phyloP scores from a whole-genome alignment of 2,113 vertebrate genomes.

The Eira barbara region DNA sequence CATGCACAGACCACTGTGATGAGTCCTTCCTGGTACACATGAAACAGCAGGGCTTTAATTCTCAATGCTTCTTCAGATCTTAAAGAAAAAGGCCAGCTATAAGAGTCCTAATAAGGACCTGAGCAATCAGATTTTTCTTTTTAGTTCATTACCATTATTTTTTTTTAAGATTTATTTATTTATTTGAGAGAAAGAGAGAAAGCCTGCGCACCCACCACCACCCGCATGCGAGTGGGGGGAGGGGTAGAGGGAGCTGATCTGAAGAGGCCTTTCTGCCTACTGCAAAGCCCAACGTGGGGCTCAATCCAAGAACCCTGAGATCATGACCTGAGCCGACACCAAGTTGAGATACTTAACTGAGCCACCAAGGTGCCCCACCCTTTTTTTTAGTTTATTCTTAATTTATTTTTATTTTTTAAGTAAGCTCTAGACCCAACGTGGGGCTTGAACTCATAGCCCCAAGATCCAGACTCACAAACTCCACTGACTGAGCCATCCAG shows the following conservation, averaged over 20 bases:
- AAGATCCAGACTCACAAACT: neutral
- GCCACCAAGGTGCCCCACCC: neutral
- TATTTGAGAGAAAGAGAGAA: neutral
- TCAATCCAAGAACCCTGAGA: neutral
- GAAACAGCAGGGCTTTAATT: neutral
- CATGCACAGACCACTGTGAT: neutral
- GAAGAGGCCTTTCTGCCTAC: neutral
- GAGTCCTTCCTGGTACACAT: neutral
- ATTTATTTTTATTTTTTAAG: neutral
- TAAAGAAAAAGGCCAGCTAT: neutral
- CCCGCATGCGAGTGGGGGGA: neutral
- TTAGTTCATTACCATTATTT: neutral
- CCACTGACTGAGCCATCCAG: neutral
- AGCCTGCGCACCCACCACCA: neutral
- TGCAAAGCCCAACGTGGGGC: neutral
- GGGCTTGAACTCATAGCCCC: neutral
- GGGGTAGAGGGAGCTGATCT: neutral
- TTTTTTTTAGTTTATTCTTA: neutral
- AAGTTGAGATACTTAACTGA: neutral
- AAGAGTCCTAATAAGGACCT: neutral
- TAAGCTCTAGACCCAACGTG: neutral
- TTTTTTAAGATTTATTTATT: neutral
- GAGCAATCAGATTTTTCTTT: neutral
- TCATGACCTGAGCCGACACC: neutral
- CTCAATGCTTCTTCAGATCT: neutral